Percentiles rank a stretch among this genome's conserved stretches.
phyloP scores from a whole-genome alignment of 2,888 invertebrate species.

The Drosophila robusta region DNA sequence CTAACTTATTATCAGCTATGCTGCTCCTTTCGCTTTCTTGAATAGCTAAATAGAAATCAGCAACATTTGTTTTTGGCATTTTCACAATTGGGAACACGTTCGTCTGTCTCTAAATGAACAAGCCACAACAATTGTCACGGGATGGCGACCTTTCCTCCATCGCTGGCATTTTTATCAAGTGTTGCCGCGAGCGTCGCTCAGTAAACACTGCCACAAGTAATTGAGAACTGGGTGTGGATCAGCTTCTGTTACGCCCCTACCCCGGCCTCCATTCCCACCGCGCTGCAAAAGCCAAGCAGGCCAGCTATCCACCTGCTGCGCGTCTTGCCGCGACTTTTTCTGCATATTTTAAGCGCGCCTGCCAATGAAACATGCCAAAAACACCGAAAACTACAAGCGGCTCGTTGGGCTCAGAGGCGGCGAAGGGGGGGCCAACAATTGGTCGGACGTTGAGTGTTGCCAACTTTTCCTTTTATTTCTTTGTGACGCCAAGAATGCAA shows the following conservation, averaged over 20 bases:
- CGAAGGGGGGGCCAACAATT: conserved; percentile 7
- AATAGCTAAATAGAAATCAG: not conserved
- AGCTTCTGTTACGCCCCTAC: conserved; percentile 8
- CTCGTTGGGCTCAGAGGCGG: not conserved
- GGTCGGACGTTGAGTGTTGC: conserved; percentile 54
- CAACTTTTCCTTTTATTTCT: conserved; percentile 35
- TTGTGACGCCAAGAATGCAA: conserved; percentile 73
- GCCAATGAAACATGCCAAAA: conserved; percentile 77
- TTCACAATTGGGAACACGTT: conserved; percentile 15
- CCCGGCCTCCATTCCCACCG: not conserved
- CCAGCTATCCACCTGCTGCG: conserved; percentile 65
- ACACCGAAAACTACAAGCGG: conserved; percentile 59
- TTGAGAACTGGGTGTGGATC: conserved; percentile 59
- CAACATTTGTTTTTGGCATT: not conserved
- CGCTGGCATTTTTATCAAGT: conserved; percentile 56
- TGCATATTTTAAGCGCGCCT: conserved; percentile 71
- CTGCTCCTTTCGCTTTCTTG: not conserved
- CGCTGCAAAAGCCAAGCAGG: not conserved
- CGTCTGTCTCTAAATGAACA: conserved; percentile 12
- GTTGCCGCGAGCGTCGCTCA: conserved; percentile 34
- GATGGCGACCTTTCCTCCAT: conserved; percentile 49
- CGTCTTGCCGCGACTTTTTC: conserved; percentile 45
- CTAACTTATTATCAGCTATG: not conserved
- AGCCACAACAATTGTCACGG: conserved; percentile 46
- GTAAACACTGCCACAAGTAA: conserved; percentile 57